Evolutionary conservation across 2,797 vertebrate species (phyloP).

Genomic region (Mus caroli): DNA sequence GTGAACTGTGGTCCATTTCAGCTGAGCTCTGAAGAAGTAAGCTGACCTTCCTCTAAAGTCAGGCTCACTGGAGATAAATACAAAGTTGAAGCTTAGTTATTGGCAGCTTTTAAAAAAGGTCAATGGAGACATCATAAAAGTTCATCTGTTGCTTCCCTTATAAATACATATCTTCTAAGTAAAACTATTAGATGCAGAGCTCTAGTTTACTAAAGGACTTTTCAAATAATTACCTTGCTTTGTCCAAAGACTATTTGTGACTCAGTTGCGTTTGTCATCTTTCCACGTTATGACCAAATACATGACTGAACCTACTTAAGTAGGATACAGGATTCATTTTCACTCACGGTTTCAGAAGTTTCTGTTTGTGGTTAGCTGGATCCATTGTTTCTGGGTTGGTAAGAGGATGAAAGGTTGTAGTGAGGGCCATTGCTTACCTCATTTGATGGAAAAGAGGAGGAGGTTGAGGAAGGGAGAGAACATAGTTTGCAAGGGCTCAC

Average conservation of each 20-base stretch:
- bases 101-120: neutral
- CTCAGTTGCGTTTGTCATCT: neutral
- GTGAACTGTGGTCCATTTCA: neutral
- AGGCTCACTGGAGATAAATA: neutral
- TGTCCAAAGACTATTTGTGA: neutral
- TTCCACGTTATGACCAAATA: neutral
- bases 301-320: neutral
- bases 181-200: neutral
- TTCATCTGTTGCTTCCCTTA: neutral
- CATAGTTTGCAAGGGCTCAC: neutral
- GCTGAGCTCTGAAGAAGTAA: neutral
- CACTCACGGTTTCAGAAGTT: neutral
- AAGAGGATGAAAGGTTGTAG: neutral
- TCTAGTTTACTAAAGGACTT: conserved; percentile 31
- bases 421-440: neutral
- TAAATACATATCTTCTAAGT: conserved; percentile 14
- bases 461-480: neutral
- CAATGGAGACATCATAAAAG: neutral
- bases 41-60: neutral
- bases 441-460: neutral
- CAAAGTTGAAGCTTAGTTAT: neutral
- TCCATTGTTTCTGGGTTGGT: neutral
- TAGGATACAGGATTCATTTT: neutral
- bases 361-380: neutral
- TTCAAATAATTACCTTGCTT: neutral